These are phyloP conservation scores for Channa maculata DNA, from an alignment of 2,113 vertebrate genomes.

Conservation along the genomic window DNA sequence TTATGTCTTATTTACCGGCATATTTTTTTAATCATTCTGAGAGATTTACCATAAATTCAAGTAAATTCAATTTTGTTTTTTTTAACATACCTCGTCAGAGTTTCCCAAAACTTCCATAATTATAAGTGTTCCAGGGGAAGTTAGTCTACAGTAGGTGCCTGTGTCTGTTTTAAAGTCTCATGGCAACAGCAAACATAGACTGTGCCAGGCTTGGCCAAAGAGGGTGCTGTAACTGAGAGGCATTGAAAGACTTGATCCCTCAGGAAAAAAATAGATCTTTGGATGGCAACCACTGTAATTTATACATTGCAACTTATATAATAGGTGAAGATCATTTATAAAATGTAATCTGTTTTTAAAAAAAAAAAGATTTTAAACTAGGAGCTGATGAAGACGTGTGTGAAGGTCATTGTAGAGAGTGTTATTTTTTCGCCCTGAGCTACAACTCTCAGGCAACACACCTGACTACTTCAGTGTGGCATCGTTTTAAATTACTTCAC, in stretches of 20 bases:
- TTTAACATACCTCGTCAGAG: slow-evolving; percentile 56
- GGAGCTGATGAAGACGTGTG: neutral
- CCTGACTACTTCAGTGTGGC: too few species aligned
- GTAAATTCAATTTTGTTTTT: neutral
- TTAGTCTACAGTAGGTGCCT: neutral
- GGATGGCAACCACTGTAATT: neutral
- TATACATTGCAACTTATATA: neutral
- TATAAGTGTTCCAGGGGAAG: slow-evolving; percentile 10
- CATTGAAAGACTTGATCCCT: neutral
- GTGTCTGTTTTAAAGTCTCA: slow-evolving; percentile 53
- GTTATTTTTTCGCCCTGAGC: rapidly evolving
- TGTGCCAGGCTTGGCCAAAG: slow-evolving; percentile 33
- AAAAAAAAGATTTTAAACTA: neutral
- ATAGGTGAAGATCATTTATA: too few species aligned
- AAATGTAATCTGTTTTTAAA: too few species aligned
- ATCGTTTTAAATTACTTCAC: too few species aligned
- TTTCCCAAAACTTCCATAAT: slow-evolving; percentile 51
- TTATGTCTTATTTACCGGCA: too few species aligned
- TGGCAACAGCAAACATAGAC: slow-evolving; percentile 69
- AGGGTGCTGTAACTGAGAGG: slow-evolving; percentile 13
- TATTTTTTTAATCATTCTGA: too few species aligned
- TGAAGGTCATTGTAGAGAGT: rapidly evolving
- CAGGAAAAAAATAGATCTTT: neutral
- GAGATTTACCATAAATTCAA: neutral
- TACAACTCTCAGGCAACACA: neutral